These are phyloP conservation scores for Sinopyrophorus schimmeli DNA, from an alignment of 2,888 invertebrate genomes.

Conservation along the genomic window DNA sequence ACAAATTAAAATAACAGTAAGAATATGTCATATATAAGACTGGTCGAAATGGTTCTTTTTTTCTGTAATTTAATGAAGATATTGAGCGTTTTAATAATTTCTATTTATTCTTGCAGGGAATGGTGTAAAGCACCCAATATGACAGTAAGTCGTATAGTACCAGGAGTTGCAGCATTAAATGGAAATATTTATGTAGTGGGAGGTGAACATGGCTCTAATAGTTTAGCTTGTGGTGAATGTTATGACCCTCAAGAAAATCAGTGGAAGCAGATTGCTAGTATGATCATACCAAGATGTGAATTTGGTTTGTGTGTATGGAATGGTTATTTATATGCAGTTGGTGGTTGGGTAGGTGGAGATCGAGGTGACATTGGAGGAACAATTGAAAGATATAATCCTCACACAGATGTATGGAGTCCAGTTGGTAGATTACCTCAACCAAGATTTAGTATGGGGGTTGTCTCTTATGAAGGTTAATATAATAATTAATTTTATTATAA, in stretches of 20 bases:
- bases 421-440: conserved; percentile 81
- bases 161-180: conserved; percentile 79
- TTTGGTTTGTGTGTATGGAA: conserved; percentile 85
- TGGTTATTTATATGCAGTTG: conserved; percentile 83
- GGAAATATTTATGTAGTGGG: conserved; percentile 90
- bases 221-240: conserved; percentile 84
- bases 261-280: conserved; percentile 59
- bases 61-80: too few species aligned
- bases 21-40: too few species aligned
- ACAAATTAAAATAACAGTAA: too few species aligned
- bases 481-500: too few species aligned
- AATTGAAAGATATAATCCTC: conserved; percentile 85
- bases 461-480: conserved; percentile 72
- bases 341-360: conserved; percentile 92
- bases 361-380: conserved; percentile 88
- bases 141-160: conserved; percentile 82
- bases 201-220: conserved; percentile 88
- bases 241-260: conserved; percentile 63
- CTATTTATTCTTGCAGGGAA: conserved; percentile 60
- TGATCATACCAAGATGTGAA: conserved; percentile 86
- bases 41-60: too few species aligned
- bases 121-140: conserved; percentile 83
- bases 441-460: conserved; percentile 89
- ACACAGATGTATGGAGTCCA: conserved; percentile 74
- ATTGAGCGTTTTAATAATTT: too few species aligned